phyloP scores from a whole-genome alignment of 2,888 invertebrate genomes.

The Hemithea aestivaria region DNA sequence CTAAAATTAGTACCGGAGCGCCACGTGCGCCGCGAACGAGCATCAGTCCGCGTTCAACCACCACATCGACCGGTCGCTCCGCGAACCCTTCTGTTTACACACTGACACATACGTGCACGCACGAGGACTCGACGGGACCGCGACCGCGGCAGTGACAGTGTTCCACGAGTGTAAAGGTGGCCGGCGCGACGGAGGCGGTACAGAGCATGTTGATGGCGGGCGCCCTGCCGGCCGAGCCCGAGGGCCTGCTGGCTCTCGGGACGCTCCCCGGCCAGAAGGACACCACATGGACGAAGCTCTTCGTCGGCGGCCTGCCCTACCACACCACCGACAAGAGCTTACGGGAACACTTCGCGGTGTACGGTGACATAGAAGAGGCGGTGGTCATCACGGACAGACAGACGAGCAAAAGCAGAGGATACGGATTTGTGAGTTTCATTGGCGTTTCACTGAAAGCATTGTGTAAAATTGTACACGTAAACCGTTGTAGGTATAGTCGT shows the following conservation, averaged over 20 bases:
- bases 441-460: slow-evolving; percentile 35
- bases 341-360: slow-evolving; percentile 96
- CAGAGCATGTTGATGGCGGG: slow-evolving; percentile 82
- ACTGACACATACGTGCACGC: slow-evolving; percentile 44
- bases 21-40: slow-evolving; percentile 67
- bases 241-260: slow-evolving; percentile 80
- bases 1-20: slow-evolving; percentile 79
- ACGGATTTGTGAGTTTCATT: slow-evolving; percentile 93
- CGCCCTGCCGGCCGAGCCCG: slow-evolving; percentile 79
- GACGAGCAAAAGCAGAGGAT: slow-evolving; percentile 98
- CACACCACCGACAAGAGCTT: slow-evolving; percentile 98
- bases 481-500: slow-evolving; percentile 48
- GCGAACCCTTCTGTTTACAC: slow-evolving; percentile 47
- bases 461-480: slow-evolving; percentile 58
- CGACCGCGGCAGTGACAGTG: slow-evolving; percentile 67
- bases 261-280: slow-evolving; percentile 90
- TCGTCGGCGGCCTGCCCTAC: slow-evolving; percentile 98
- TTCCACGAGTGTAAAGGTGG: slow-evolving; percentile 58
- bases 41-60: slow-evolving; percentile 71
- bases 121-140: slow-evolving; percentile 41
- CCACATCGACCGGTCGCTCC: slow-evolving; percentile 53
- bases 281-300: slow-evolving; percentile 98
- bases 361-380: slow-evolving; percentile 98
- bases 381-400: slow-evolving; percentile 98
- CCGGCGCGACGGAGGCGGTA: slow-evolving; percentile 74